These are phyloP conservation scores for Narcine bancroftii DNA, from an alignment of 2,113 vertebrate species.

Conservation along the genomic window DNA sequence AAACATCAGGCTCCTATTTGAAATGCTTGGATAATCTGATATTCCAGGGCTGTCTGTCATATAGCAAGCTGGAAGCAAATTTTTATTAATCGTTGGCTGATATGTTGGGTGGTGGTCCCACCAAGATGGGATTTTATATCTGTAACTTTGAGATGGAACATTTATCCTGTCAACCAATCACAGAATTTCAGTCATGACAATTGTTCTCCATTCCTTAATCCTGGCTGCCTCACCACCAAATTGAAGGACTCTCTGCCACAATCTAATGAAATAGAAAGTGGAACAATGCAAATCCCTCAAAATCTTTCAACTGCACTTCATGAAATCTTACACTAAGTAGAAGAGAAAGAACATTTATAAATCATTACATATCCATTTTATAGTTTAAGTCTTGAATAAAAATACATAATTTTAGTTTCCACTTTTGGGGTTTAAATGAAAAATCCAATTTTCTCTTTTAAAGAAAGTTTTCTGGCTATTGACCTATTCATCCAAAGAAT, in stretches of 20 bases:
- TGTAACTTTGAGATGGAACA: neutral
- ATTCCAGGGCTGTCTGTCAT: neutral
- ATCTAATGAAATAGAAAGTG: neutral
- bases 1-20: neutral
- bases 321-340: neutral
- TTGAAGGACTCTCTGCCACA: neutral
- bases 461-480: neutral
- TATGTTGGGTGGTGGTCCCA: neutral
- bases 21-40: neutral
- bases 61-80: neutral
- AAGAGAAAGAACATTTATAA: neutral
- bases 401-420: neutral
- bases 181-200: neutral
- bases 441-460: neutral
- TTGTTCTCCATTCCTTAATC: neutral
- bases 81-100: neutral
- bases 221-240: neutral
- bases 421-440: neutral
- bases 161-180: neutral
- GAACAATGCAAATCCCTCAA: neutral
- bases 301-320: slow-evolving; percentile 5
- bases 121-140: neutral
- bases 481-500: neutral
- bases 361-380: neutral
- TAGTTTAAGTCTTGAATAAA: neutral